These are phyloP conservation scores for Vireo altiloquus DNA, from an alignment of 2,113 vertebrate species.

Conservation along the genomic window DNA sequence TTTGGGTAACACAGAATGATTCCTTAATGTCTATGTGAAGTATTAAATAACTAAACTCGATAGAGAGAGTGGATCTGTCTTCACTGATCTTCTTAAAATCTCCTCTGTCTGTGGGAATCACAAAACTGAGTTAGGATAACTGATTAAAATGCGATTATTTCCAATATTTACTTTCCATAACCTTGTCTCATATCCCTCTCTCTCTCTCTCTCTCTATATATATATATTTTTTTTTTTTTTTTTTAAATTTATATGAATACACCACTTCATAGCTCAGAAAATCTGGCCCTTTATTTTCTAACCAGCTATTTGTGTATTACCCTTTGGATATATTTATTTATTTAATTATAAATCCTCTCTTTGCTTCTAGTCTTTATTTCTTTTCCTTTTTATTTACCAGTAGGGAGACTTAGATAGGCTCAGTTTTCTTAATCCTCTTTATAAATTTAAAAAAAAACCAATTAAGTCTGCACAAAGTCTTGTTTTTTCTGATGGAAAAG, in stretches of 20 bases:
- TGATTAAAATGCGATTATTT: background rate
- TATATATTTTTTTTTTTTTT: too few relatives aligned
- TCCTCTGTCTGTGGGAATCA: background rate
- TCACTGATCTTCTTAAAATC: background rate
- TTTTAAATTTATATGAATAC: background rate
- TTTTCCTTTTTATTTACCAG: conserved; percentile 51
- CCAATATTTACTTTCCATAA: background rate
- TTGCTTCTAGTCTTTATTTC: conserved; percentile 38
- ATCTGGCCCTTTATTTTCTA: background rate
- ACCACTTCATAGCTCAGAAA: background rate
- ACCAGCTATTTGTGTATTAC: background rate
- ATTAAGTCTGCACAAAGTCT: conserved; percentile 58
- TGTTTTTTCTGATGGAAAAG: conserved; percentile 17
- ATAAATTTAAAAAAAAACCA: conserved; percentile 45
- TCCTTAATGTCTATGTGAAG: background rate
- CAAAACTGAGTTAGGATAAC: background rate
- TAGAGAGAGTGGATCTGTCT: background rate
- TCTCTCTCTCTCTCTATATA: too few relatives aligned
- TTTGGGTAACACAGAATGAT: background rate
- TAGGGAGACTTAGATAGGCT: conserved; percentile 62
- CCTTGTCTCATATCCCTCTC: too few relatives aligned
- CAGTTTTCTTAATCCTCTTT: conserved; percentile 65
- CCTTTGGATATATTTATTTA: conserved; percentile 23
- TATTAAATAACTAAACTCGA: background rate
- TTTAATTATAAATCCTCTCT: conserved; percentile 37